Conservation (phyloP, 2,113 vertebrate species). For the Cephalopterus ornatus region DNA sequence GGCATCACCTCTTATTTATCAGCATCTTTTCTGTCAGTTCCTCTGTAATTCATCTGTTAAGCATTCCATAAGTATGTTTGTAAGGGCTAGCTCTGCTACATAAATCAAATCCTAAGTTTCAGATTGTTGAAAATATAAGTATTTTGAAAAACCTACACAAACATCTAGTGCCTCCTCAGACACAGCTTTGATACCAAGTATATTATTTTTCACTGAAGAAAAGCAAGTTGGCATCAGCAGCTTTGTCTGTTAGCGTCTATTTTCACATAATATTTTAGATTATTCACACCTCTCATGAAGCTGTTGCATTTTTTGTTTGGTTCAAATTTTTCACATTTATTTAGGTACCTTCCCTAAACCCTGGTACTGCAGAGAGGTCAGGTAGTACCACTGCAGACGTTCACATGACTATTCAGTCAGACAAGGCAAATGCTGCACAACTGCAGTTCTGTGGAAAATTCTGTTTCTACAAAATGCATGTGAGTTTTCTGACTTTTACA, state of each 20-base stretch:
- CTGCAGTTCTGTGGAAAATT: background rate
- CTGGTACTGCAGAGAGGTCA: background rate
- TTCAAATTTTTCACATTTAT: background rate
- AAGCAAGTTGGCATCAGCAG: background rate
- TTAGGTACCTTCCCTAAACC: background rate
- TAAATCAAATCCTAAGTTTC: background rate
- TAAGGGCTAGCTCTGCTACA: background rate
- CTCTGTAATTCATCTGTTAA: background rate
- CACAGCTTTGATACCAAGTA: background rate
- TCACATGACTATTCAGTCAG: rapidly evolving
- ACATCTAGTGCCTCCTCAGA: background rate
- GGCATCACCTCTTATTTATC: background rate
- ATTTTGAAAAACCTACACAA: background rate
- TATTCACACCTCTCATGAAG: background rate
- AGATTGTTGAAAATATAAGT: background rate
- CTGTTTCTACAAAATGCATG: background rate
- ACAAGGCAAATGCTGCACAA: background rate
- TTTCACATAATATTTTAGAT: background rate
- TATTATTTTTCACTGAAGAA: background rate
- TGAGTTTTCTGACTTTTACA: background rate
- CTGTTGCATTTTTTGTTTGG: background rate
- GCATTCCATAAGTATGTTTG: background rate
- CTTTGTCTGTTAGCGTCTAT: background rate
- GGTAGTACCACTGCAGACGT: background rate
- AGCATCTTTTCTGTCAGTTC: background rate